These are phyloP conservation scores for Sterna hirundo DNA, from an alignment of 2,113 vertebrate species.

Conservation along the genomic window DNA sequence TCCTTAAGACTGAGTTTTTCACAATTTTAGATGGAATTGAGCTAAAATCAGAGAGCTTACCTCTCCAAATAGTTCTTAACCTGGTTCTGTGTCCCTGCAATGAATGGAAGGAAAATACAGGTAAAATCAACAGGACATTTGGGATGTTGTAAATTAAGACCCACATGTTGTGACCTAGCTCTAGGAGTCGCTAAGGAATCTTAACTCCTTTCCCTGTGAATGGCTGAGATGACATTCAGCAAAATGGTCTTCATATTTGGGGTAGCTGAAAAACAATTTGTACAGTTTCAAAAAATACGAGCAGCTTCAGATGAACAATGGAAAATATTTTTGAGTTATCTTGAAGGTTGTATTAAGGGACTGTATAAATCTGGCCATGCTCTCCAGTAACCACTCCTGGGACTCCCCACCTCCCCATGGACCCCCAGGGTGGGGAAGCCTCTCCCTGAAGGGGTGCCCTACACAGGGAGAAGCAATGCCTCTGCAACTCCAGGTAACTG, in stretches of 20 bases:
- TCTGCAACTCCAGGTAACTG: not conserved
- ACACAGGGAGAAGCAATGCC: not conserved
- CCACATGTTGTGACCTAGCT: not conserved
- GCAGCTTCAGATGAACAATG: not conserved
- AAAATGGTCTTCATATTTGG: not conserved
- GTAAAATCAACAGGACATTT: not conserved
- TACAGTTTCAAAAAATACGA: not conserved
- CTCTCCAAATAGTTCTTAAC: not conserved
- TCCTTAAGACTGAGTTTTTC: not conserved
- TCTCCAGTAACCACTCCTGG: not conserved
- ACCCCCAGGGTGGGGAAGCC: not conserved
- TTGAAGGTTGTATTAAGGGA: not conserved
- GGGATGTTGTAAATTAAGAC: not conserved
- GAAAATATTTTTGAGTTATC: not conserved
- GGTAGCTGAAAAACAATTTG: not conserved
- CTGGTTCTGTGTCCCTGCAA: not conserved
- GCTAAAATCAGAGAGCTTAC: not conserved
- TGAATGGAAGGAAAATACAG: not conserved
- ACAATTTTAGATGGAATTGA: not conserved
- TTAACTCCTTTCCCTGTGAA: not conserved
- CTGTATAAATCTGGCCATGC: not conserved
- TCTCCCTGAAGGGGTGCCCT: not conserved
- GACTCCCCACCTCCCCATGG: rapidly evolving
- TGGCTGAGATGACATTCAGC: not conserved
- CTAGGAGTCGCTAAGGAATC: not conserved